Percentiles rank a stretch among this genome's conserved stretches.
phyloP scores from a whole-genome alignment of 1,140 invertebrate species.

The Magallana gigas region DNA sequence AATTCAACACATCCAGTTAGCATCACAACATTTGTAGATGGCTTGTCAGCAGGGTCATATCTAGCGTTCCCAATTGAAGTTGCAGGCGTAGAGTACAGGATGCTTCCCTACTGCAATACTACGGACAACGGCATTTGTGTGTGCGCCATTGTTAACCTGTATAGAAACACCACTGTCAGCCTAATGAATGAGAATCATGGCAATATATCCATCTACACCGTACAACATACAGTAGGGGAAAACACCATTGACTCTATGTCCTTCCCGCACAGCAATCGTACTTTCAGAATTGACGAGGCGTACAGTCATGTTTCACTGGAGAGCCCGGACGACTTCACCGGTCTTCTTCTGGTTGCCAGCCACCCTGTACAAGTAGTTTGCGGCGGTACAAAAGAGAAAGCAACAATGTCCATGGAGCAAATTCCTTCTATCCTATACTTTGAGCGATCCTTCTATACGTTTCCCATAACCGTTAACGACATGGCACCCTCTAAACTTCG shows the following conservation, averaged over 20 bases:
- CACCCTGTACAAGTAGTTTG: background rate
- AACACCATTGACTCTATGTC: background rate
- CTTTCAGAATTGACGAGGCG: background rate
- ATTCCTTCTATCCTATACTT: background rate
- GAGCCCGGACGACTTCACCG: background rate
- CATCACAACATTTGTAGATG: background rate
- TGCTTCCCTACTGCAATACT: background rate
- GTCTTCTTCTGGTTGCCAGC: background rate
- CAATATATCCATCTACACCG: background rate
- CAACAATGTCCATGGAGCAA: constrained; percentile 3
- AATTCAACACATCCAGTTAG: background rate
- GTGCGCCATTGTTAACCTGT: background rate
- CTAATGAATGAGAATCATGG: background rate
- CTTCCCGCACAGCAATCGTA: background rate
- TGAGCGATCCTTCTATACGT: background rate
- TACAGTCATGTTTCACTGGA: constrained; percentile 19
- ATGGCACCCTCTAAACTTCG: background rate
- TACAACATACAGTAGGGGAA: background rate
- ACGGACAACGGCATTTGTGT: background rate
- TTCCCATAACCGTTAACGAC: background rate
- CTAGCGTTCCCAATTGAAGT: background rate
- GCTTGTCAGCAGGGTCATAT: background rate
- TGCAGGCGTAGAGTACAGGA: background rate
- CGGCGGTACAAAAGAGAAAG: background rate
- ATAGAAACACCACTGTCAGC: background rate